These are phyloP conservation scores for Seira sanloemensis DNA, from an alignment of 2,888 invertebrate genomes.

Conservation along the genomic window DNA sequence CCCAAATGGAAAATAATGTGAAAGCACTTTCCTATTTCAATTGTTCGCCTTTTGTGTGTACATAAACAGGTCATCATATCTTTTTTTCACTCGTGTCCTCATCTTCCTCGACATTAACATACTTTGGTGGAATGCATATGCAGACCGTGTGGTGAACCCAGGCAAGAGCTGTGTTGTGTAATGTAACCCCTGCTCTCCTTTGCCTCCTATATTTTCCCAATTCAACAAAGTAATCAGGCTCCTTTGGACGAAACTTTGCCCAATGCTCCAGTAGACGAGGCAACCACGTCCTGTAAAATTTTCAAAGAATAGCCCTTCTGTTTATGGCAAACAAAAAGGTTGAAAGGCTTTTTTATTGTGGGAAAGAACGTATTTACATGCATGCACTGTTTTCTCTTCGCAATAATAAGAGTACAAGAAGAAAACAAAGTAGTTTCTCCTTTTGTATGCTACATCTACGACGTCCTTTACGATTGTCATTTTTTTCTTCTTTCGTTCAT, in stretches of 20 bases:
- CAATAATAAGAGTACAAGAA: conserved; percentile 7
- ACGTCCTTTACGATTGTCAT: conserved; percentile 23
- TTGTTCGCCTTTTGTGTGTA: conserved; percentile 4
- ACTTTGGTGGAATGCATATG: neutral
- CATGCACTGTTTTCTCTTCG: neutral
- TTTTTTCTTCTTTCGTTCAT: neutral
- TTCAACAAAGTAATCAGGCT: conserved; percentile 46
- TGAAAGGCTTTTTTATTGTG: conserved; percentile 16
- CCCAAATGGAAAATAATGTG: conserved; percentile 28
- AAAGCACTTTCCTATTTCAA: neutral
- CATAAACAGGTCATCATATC: conserved; percentile 52
- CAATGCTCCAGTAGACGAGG: too few relatives aligned
- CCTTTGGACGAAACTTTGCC: conserved; percentile 24
- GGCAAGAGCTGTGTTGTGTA: too few relatives aligned
- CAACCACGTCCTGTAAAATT: conserved; percentile 52
- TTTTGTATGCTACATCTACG: conserved; percentile 9
- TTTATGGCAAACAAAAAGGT: conserved; percentile 31
- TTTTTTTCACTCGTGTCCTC: neutral
- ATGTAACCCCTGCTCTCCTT: too few relatives aligned
- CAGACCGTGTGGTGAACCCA: too few relatives aligned
- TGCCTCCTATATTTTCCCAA: neutral
- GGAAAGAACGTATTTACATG: neutral
- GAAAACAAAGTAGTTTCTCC: conserved; percentile 43
- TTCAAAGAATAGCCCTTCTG: conserved; percentile 38
- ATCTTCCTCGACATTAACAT: neutral